Evolutionary conservation across 2,113 vertebrate genomes (phyloP).

Genomic region (Tachycineta bicolor): DNA sequence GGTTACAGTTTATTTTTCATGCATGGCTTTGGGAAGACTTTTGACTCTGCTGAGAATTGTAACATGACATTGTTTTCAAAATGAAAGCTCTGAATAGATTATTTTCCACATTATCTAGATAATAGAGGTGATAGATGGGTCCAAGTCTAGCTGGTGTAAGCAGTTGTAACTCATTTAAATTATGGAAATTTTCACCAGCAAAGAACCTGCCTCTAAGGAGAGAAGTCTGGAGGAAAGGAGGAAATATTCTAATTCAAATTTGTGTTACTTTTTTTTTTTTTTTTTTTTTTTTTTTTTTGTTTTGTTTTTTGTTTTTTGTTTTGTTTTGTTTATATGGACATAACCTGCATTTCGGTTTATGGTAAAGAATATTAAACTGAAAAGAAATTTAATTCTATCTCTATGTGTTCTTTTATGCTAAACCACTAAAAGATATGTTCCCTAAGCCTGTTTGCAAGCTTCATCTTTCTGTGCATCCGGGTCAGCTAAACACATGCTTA

Average conservation of each 20-base stretch:
- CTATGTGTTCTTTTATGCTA: background rate
- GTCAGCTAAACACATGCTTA: background rate
- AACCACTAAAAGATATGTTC: background rate
- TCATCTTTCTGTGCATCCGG: background rate
- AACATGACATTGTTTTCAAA: constrained; percentile 45
- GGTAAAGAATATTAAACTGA: background rate
- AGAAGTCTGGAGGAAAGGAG: constrained; percentile 1
- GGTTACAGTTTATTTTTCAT: constrained; percentile 57
- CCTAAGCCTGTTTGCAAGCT: background rate
- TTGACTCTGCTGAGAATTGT: constrained; percentile 34
- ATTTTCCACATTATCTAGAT: constrained; percentile 29
- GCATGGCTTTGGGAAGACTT: constrained; percentile 45
- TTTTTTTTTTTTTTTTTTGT: background rate
- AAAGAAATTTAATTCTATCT: background rate
- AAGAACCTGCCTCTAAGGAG: background rate
- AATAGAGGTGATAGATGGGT: constrained; percentile 40
- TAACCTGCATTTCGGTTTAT: background rate
- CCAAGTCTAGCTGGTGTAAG: constrained; percentile 22
- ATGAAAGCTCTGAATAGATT: constrained; percentile 37
- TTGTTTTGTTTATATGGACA: background rate
- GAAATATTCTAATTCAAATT: constrained; percentile 1
- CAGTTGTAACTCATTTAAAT: constrained; percentile 27
- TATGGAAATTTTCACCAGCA: constrained; percentile 35
- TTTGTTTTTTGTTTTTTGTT: too few relatives aligned
- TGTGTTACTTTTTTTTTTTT: background rate